Evolutionary conservation across 2,888 invertebrate species (phyloP).

Genomic region (Drosophila dives): DNA sequence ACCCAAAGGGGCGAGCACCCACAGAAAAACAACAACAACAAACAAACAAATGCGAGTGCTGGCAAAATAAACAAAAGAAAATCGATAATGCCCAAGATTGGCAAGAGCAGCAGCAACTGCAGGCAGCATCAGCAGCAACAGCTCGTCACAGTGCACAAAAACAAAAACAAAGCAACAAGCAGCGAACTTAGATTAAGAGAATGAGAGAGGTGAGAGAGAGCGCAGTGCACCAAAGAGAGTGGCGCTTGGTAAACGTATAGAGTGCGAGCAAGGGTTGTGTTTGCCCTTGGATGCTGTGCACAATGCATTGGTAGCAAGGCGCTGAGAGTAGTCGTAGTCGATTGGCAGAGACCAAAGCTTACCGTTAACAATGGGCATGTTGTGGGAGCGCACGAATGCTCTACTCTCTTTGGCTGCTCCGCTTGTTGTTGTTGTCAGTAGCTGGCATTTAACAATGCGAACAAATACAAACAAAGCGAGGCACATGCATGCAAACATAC

Average conservation of each 20-base stretch:
- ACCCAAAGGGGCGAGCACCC: slow-evolving; percentile 29
- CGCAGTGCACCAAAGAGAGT: neutral
- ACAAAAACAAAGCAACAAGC: slow-evolving; percentile 63
- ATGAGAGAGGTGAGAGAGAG: neutral
- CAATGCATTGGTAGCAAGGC: slow-evolving; percentile 45
- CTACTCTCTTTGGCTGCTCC: slow-evolving; percentile 2
- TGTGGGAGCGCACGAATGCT: slow-evolving; percentile 30
- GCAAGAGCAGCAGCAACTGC: slow-evolving; percentile 56
- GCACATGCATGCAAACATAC: slow-evolving; percentile 20
- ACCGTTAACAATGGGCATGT: slow-evolving; percentile 65
- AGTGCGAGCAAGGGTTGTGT: slow-evolving; percentile 46
- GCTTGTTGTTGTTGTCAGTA: slow-evolving; percentile 36
- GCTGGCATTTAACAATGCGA: slow-evolving; percentile 75
- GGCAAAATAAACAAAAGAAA: slow-evolving; percentile 65
- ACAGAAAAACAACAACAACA: slow-evolving; percentile 22
- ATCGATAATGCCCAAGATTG: slow-evolving; percentile 82
- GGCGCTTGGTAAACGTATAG: neutral
- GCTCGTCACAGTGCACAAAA: slow-evolving; percentile 22
- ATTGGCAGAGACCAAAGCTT: slow-evolving; percentile 37
- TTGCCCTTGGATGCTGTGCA: slow-evolving; percentile 55
- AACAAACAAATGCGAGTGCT: slow-evolving; percentile 48
- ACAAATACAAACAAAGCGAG: slow-evolving; percentile 63
- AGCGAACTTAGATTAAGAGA: slow-evolving; percentile 33
- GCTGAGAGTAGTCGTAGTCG: slow-evolving; percentile 22
- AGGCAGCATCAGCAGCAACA: slow-evolving; percentile 17